Evolutionary conservation across 2,888 invertebrate genomes (phyloP).

Genomic region (Chaetogeoica ovagalla): DNA sequence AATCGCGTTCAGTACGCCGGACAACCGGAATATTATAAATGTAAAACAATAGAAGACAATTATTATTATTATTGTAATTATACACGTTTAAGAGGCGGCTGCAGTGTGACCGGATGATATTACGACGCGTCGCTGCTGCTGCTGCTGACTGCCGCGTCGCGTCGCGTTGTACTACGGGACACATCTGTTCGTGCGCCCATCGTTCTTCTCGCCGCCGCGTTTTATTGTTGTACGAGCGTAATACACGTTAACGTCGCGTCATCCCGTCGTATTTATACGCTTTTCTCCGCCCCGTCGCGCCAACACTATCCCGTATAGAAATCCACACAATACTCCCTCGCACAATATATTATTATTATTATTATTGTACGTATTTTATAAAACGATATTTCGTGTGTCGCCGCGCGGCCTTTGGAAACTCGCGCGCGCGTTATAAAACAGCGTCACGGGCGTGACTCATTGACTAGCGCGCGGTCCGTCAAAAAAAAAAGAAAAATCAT

Average conservation of each 20-base stretch:
- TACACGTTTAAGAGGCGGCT: background rate
- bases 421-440: background rate
- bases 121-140: background rate
- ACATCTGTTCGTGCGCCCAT: background rate
- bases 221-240: too few relatives aligned
- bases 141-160: background rate
- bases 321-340: background rate
- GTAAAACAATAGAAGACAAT: slow-evolving; percentile 26
- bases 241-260: too few relatives aligned
- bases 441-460: slow-evolving; percentile 31
- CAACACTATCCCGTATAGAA: background rate
- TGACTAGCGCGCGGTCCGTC: slow-evolving; percentile 36
- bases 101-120: too few relatives aligned
- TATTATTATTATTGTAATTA: background rate
- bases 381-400: background rate
- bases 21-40: background rate
- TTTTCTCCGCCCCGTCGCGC: background rate
- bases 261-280: background rate
- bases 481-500: background rate
- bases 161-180: background rate
- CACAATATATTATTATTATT: background rate
- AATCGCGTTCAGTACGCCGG: too few relatives aligned
- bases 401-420: slow-evolving; percentile 28
- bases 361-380: too few relatives aligned
- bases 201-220: background rate